phyloP scores from a whole-genome alignment of 1,140 invertebrate species.

The Zaprionus nigranus region DNA sequence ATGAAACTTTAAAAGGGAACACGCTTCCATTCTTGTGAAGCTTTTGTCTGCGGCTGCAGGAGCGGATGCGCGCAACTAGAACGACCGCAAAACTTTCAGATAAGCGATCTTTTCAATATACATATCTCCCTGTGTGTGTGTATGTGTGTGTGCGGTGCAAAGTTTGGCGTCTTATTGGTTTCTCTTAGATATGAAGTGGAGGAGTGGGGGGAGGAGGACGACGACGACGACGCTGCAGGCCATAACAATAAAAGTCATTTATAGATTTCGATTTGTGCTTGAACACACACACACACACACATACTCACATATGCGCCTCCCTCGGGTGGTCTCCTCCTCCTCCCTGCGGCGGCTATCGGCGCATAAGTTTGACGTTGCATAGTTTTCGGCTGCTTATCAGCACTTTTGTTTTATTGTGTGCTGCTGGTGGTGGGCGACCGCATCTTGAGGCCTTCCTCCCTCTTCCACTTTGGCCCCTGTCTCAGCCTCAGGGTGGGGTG shows the following conservation, averaged over 20 bases:
- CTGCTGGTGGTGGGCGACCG: slow-evolving; percentile 2
- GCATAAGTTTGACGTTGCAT: slow-evolving; percentile 67
- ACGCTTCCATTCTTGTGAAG: slow-evolving; percentile 56
- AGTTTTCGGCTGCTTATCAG: slow-evolving; percentile 79
- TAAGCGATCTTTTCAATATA: slow-evolving; percentile 62
- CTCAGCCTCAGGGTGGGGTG: not conserved
- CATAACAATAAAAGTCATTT: slow-evolving; percentile 81
- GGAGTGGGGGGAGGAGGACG: slow-evolving; percentile 7
- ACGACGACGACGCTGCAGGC: slow-evolving; percentile 59
- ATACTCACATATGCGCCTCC: slow-evolving; percentile 51
- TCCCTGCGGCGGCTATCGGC: not conserved
- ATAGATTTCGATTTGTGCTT: slow-evolving; percentile 76
- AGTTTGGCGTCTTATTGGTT: slow-evolving; percentile 55
- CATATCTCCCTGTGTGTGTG: not conserved
- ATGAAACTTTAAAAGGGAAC: slow-evolving; percentile 79
- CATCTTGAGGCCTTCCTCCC: not conserved
- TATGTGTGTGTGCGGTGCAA: slow-evolving; percentile 20
- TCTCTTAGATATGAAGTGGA: slow-evolving; percentile 28
- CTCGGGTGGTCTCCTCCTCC: slow-evolving; percentile 5
- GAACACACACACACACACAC: not conserved
- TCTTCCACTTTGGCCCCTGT: not conserved
- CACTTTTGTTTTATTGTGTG: slow-evolving; percentile 73
- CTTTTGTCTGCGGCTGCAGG: slow-evolving; percentile 36
- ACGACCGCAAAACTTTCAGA: slow-evolving; percentile 53
- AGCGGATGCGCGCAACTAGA: slow-evolving; percentile 41